Evolutionary conservation across 2,888 invertebrate genomes (phyloP).

Genomic region (Chrysina gloriosa): DNA sequence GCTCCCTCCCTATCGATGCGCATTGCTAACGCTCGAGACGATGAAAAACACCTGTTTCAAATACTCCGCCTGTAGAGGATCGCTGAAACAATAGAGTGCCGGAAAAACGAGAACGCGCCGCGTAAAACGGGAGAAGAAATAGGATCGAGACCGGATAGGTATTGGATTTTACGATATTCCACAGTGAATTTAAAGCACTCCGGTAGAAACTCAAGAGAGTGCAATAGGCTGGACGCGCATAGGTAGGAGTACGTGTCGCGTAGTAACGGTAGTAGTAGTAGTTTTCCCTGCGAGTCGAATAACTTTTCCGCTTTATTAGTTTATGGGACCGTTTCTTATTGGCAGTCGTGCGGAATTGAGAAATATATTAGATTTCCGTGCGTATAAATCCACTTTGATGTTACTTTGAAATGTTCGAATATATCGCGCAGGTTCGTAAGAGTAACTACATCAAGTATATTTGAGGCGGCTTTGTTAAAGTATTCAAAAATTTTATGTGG

Average conservation of each 20-base stretch:
- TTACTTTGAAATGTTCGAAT: too few relatives aligned
- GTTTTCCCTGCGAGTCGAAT: neutral
- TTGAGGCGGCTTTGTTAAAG: too few relatives aligned
- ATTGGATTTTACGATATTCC: conserved; percentile 3
- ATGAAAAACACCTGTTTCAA: neutral
- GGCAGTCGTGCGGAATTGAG: neutral
- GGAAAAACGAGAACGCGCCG: neutral
- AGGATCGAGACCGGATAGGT: neutral
- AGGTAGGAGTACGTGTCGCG: neutral
- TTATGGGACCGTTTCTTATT: neutral
- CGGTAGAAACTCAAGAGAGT: neutral
- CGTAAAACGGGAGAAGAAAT: neutral
- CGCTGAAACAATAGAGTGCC: neutral
- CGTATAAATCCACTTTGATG: too few relatives aligned
- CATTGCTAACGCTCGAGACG: neutral
- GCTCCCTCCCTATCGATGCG: neutral
- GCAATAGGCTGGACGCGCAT: neutral
- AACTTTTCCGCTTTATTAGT: neutral
- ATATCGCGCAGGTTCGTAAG: too few relatives aligned
- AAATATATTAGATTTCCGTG: too few relatives aligned
- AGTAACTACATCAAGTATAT: too few relatives aligned
- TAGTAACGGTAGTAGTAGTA: neutral
- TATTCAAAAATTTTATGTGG: too few relatives aligned
- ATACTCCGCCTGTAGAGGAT: neutral
- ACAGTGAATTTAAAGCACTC: neutral